These are phyloP conservation scores for Alcis repandata DNA, from an alignment of 2,888 invertebrate species.

Conservation along the genomic window DNA sequence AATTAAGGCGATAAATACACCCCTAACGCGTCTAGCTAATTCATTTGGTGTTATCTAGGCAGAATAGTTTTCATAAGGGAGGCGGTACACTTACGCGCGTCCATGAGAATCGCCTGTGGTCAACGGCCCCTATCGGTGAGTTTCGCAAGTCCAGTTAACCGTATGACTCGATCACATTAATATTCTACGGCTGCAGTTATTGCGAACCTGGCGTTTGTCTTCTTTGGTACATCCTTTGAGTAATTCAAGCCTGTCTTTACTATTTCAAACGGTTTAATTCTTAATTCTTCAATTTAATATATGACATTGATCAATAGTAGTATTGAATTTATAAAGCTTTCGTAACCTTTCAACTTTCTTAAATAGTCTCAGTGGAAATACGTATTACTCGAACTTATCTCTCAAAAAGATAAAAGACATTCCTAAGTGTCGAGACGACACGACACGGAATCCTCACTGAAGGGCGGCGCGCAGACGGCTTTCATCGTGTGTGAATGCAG, in stretches of 20 bases:
- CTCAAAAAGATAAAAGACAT: slow-evolving; percentile 73
- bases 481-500: slow-evolving; percentile 81
- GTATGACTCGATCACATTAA: slow-evolving; percentile 81
- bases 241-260: slow-evolving; percentile 22
- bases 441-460: slow-evolving; percentile 76
- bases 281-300: slow-evolving; percentile 7
- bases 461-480: slow-evolving; percentile 79
- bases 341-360: not conserved
- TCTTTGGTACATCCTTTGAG: slow-evolving; percentile 48
- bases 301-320: slow-evolving; percentile 42
- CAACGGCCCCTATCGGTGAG: slow-evolving; percentile 82
- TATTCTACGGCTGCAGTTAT: slow-evolving; percentile 79
- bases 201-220: slow-evolving; percentile 73
- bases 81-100: slow-evolving; percentile 47
- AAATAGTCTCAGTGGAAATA: not conserved
- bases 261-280: not conserved
- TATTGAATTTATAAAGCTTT: not conserved
- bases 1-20: slow-evolving; percentile 51
- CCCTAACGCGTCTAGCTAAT: slow-evolving; percentile 41
- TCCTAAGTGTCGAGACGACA: slow-evolving; percentile 75
- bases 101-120: slow-evolving; percentile 72
- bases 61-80: slow-evolving; percentile 20
- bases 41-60: slow-evolving; percentile 60
- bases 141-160: slow-evolving; percentile 85
- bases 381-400: slow-evolving; percentile 43